These are phyloP conservation scores for Drosophila melanocephala DNA, from an alignment of 2,888 invertebrate genomes.

Conservation along the genomic window DNA sequence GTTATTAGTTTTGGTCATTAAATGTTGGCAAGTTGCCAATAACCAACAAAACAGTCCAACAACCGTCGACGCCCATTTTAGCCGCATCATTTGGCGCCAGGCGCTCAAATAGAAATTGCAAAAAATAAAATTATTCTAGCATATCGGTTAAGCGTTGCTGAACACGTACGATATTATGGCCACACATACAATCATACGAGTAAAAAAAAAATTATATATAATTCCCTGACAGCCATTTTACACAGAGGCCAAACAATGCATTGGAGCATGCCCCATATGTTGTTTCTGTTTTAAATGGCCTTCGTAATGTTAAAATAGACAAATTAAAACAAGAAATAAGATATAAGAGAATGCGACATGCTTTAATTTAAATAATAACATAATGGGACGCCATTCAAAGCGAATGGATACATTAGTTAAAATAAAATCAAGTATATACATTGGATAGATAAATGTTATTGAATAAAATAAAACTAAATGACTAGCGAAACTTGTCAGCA, in stretches of 20 bases:
- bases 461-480: neutral
- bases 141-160: constrained; percentile 59
- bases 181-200: constrained; percentile 5
- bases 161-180: constrained; percentile 53
- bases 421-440: neutral
- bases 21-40: constrained; percentile 42
- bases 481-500: neutral
- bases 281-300: constrained; percentile 48
- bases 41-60: constrained; percentile 4
- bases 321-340: constrained; percentile 36
- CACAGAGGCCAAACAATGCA: constrained; percentile 22
- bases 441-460: neutral
- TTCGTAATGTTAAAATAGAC: constrained; percentile 33
- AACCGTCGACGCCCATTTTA: constrained; percentile 41
- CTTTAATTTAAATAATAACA: constrained; percentile 17
- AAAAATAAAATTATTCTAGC: constrained; percentile 56
- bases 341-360: constrained; percentile 16
- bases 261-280: constrained; percentile 45
- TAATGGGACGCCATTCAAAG: neutral
- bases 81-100: constrained; percentile 58
- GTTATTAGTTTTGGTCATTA: constrained; percentile 62
- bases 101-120: constrained; percentile 40
- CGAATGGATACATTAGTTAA: neutral
- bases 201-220: constrained; percentile 24
- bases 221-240: constrained; percentile 41